Percentiles rank a stretch among this genome's conserved stretches.
These are phyloP conservation scores for Carapus acus DNA, from an alignment of 2,797 vertebrate genomes.

Conservation along the genomic window DNA sequence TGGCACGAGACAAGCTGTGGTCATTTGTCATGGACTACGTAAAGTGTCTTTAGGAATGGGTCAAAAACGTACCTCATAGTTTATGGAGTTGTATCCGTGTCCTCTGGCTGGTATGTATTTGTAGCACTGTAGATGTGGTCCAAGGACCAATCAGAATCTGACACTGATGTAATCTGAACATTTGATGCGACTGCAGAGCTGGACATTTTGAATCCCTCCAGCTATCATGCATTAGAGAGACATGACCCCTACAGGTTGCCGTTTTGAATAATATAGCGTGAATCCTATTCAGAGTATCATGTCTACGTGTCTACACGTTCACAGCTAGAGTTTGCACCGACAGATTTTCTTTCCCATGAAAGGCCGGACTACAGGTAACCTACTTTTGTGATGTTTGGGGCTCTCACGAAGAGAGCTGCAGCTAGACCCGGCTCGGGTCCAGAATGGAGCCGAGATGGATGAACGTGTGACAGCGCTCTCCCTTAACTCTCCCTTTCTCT, in stretches of 20 bases:
- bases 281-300: constrained; percentile 26
- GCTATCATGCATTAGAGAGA: no score
- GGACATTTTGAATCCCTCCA: no score
- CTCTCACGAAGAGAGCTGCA: constrained; percentile 45
- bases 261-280: constrained; percentile 22
- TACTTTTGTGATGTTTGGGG: constrained; percentile 52
- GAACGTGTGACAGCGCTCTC: constrained; percentile 71
- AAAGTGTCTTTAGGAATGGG: constrained; percentile 15
- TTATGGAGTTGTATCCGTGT: no score
- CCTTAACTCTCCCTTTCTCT: constrained; percentile 58
- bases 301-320: constrained; percentile 34
- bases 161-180: no score
- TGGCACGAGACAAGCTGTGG: background rate
- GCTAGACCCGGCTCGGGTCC: constrained; percentile 43
- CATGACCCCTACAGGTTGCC: no score
- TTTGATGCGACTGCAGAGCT: no score
- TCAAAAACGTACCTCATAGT: no score
- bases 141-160: no score
- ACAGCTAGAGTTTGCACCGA: constrained; percentile 43
- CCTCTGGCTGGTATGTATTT: no score
- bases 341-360: constrained; percentile 21
- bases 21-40: background rate
- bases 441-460: constrained; percentile 66
- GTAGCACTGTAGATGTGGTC: no score
- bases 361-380: constrained; percentile 52